Base-by-base conservation (phyloP, 2,797 vertebrate genomes). In the Simalia tracyae region DNA sequence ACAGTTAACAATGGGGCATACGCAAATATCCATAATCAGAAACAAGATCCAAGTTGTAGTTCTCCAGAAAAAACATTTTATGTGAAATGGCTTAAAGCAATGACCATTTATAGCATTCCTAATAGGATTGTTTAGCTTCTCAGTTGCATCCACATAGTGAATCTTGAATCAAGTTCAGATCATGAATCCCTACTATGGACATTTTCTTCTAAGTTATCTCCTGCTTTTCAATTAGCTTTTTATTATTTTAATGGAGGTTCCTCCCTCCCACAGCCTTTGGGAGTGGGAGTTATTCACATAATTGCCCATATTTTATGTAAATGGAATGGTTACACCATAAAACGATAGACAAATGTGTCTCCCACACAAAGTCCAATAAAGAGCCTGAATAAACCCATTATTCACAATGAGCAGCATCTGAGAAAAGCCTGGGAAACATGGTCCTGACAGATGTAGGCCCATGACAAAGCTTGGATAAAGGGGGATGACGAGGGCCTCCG, bases 371-470 rank as follows among this genome's bases (percentile, higher is more conserved):
- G 93, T 94, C 93, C 87, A 93, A 87, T 90, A 95, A 96, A 92
- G 89, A 91, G 94, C 91, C 92, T 97, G 93, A 97, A 96, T 96
- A 94, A 90, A 88, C 54, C 86, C 87, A 96, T 96, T 97, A 95
- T 96, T 97, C 96, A 94, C 93, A 87, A 42, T 87, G 72, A 95
- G 95, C 14, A 22, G 95, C 94, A 95, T 95, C 95, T 89, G 90
- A 96, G 94, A 95, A 95, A 87, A 92, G 93, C 95, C 96, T 92
- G 93, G 95, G 97, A 97, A 97, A 94, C 95, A 94, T 15, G 14
- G 96, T 89, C 87, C 96, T 96, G 97, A 97, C 97, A 98, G 97
- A 98, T 97, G 97, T 96, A 96, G 88, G 91, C 46, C 94, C 93
- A 0, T 42, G 88, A 87, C 90, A 93, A 84, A 92, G 90, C 50